Base-by-base conservation (phyloP, 2,888 invertebrate genomes). In the Micropterix aruncella region DNA sequence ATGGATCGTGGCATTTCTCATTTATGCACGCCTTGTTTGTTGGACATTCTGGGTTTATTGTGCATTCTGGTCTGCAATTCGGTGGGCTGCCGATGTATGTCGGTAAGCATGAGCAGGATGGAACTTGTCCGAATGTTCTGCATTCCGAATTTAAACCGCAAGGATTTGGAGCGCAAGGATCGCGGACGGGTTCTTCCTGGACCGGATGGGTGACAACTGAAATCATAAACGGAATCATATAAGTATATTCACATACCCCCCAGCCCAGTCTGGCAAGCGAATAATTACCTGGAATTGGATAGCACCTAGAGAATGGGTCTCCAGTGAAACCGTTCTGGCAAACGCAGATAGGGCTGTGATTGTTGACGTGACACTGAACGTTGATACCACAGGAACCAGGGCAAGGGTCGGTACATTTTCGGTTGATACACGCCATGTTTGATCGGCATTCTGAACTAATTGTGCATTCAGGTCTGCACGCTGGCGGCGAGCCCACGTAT, bases 351-450 rank as follows among this genome's bases (percentile, higher is more conserved):
- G 82, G 79, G 56, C 78, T 80, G 56, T 82, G 81, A 57, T 82
- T 80, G 48, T 79, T 75, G 4, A 83, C 81, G 57, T 77, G 72
- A 57, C 86, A 86, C 49, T 77, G 71, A 19, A 84, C 72, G 55
- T 78, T 77, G 50, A 76, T 66, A 12, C 85, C 85, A 57, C 85
- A 87, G 16, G 79, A 73, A 19, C 79, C 80, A 17, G 76, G 75
- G 52, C 84, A 86, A 43, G 84, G 84, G 57, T 83, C 78, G 2
- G 70, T 58, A 59, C 84, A 85, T 62, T 80, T 81, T 54, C 78
- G 76, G 56, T 79, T 79, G 39, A 79, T 59, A 56, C 83, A 83
- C 15, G 81, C 76, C 56, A 71, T 75, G 46, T 75, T 68, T 40
- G 67, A 63, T 5, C 72, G 56, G 58, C 83, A 82, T 54, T 81